phyloP scores from a whole-genome alignment of 2,113 vertebrate species.

The Spermophilus dauricus region DNA sequence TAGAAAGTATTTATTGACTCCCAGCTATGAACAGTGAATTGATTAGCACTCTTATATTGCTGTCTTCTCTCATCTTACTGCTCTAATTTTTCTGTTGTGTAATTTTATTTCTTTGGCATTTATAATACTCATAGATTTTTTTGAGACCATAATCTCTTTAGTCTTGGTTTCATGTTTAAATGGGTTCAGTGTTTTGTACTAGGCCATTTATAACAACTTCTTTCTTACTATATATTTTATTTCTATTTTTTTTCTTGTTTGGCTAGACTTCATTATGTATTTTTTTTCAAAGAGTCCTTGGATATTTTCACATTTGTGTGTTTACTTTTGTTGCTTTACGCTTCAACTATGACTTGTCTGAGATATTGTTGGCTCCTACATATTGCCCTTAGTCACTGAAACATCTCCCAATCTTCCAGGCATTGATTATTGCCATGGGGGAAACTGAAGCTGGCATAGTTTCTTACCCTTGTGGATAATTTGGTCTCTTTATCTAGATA shows the following conservation, averaged over 20 bases:
- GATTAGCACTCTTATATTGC: neutral
- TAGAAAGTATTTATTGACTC: neutral
- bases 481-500: neutral
- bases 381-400: neutral
- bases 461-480: neutral
- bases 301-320: neutral
- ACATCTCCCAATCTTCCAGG: neutral
- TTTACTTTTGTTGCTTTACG: neutral
- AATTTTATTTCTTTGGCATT: slow-evolving; percentile 35
- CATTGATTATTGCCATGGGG: neutral
- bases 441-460: neutral
- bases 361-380: neutral
- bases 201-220: neutral
- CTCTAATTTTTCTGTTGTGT: neutral
- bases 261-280: neutral
- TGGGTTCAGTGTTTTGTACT: neutral
- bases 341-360: neutral
- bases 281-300: neutral
- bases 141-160: neutral
- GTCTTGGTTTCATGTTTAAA: neutral
- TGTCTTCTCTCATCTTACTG: neutral
- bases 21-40: neutral
- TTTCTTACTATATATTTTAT: neutral
- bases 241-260: neutral
- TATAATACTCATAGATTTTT: neutral